Percentiles rank a stretch among this genome's conserved stretches.
Conservation (phyloP, 1,140 invertebrate genomes). For the Mya arenaria region DNA sequence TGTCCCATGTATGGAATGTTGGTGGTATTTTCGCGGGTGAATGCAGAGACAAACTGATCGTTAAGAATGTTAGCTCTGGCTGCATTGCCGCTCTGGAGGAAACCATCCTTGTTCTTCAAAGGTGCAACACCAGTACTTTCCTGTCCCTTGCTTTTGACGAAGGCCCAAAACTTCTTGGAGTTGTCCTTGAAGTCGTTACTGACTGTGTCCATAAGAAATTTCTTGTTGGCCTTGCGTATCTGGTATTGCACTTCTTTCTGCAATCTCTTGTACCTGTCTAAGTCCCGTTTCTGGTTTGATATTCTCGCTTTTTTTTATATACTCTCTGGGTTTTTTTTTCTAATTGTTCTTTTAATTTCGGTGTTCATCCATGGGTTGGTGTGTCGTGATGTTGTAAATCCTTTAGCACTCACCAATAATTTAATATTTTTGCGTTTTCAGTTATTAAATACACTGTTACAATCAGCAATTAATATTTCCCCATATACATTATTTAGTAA, state of each 20-base stretch:
- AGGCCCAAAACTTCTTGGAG: slow-evolving; percentile 34
- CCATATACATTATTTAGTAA: too few species aligned
- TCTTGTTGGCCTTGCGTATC: background rate
- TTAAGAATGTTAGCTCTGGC: slow-evolving; percentile 38
- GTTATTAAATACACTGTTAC: too few species aligned
- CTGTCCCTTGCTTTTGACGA: slow-evolving; percentile 42
- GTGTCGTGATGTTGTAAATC: background rate
- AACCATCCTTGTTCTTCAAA: slow-evolving; percentile 30
- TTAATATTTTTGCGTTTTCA: too few species aligned
- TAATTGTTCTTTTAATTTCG: background rate
- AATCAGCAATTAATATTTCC: too few species aligned
- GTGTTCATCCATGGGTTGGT: slow-evolving; percentile 46
- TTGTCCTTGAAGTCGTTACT: slow-evolving; percentile 6
- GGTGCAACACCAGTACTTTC: slow-evolving; percentile 25
- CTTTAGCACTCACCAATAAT: too few species aligned
- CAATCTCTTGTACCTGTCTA: slow-evolving; percentile 18
- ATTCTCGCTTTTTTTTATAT: slow-evolving; percentile 17
- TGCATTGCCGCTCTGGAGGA: slow-evolving; percentile 23
- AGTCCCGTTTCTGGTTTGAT: background rate
- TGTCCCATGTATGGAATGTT: slow-evolving; percentile 9
- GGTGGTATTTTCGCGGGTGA: background rate
- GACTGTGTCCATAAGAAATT: slow-evolving; percentile 4
- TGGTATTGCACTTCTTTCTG: background rate
- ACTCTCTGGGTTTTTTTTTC: slow-evolving; percentile 19
- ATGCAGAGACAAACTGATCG: slow-evolving; percentile 35